phyloP scores from a whole-genome alignment of 2,113 vertebrate species.

The Pandion haliaetus region DNA sequence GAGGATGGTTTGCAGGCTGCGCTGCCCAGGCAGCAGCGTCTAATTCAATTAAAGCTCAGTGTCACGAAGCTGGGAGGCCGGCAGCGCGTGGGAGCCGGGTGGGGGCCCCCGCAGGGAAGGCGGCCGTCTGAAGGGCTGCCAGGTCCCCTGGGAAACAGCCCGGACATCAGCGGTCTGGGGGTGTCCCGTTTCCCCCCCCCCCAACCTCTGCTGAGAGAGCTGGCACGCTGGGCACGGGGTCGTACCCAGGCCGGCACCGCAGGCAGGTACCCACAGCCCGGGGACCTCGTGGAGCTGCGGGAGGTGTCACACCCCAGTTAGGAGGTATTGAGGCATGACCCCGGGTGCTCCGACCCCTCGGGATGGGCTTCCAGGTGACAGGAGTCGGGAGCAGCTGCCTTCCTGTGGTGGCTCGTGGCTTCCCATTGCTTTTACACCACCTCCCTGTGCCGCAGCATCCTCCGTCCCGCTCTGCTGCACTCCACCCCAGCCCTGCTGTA shows the following conservation, averaged over 20 bases:
- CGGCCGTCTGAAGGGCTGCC: background rate
- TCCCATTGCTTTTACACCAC: background rate
- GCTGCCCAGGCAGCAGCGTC: slow-evolving; percentile 37
- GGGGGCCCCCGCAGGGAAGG: background rate
- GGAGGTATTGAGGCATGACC: background rate
- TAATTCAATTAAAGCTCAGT: slow-evolving; percentile 20
- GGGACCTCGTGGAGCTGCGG: background rate
- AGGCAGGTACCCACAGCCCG: background rate
- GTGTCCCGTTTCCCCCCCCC: background rate
- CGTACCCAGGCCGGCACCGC: background rate
- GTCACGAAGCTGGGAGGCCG: background rate
- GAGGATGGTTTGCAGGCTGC: slow-evolving; percentile 17
- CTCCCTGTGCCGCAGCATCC: background rate
- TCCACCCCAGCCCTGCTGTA: background rate
- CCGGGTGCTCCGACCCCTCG: rapidly evolving
- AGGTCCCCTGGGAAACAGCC: background rate
- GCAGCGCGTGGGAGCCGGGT: background rate
- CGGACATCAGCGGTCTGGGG: background rate
- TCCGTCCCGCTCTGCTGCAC: rapidly evolving
- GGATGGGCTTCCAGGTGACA: background rate
- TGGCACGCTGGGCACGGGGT: rapidly evolving
- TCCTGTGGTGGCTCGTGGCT: background rate
- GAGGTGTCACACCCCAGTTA: background rate
- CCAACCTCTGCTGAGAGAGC: background rate
- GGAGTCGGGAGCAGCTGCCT: rapidly evolving